Percentiles rank a stretch among this genome's conserved stretches.
These are phyloP conservation scores for Pentalonia nigronervosa DNA, from an alignment of 1,140 invertebrate genomes.

Conservation along the genomic window DNA sequence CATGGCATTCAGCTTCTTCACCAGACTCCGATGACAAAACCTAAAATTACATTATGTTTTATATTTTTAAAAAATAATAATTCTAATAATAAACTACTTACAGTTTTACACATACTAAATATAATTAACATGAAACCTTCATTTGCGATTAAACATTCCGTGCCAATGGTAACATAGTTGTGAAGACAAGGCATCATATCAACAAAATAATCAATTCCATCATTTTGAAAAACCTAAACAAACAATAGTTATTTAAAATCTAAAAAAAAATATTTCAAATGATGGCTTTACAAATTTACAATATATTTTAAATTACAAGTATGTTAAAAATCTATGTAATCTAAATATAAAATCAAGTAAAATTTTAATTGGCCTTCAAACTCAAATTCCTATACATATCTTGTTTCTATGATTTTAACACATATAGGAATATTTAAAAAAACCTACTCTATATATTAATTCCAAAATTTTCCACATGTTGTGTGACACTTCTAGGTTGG, in stretches of 20 bases:
- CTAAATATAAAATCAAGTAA: not conserved
- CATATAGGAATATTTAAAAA: not conserved
- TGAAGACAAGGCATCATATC: slow-evolving; percentile 99
- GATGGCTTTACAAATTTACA: not conserved
- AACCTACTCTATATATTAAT: slow-evolving; percentile 77
- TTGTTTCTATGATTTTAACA: not conserved
- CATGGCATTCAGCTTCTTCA: slow-evolving; percentile 96
- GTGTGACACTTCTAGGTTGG: slow-evolving; percentile 84
- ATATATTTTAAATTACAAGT: not conserved
- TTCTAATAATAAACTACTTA: slow-evolving; percentile 63
- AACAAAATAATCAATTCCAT: slow-evolving; percentile 95
- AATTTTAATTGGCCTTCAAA: not conserved
- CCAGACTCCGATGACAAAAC: slow-evolving; percentile 79
- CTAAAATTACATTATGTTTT: not conserved
- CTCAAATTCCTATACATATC: not conserved
- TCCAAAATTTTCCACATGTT: slow-evolving; percentile 97
- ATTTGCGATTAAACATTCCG: slow-evolving; percentile 89
- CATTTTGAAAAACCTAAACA: slow-evolving; percentile 84
- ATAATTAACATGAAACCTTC: slow-evolving; percentile 89
- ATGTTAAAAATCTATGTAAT: no score
- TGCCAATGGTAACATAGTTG: slow-evolving; percentile 97
- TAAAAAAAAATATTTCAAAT: not conserved
- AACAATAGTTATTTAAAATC: not conserved
- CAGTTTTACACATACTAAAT: slow-evolving; percentile 94
- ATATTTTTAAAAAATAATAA: not conserved